These are phyloP conservation scores for Sorex maritimensis DNA, from an alignment of 2,797 vertebrate species.

Conservation along the genomic window DNA sequence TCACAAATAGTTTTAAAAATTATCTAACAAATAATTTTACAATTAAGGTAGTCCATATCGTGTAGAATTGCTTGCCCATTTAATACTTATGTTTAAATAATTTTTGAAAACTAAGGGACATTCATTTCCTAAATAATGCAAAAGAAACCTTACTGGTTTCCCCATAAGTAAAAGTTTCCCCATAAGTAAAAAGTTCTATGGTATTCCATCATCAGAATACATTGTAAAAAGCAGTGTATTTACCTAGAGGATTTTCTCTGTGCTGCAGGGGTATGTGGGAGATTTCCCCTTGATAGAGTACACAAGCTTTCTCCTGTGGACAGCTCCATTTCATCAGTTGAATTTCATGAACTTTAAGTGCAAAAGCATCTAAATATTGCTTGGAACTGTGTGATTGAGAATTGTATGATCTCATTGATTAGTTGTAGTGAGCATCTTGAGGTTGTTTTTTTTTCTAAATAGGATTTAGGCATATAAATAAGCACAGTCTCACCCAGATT, in stretches of 20 bases:
- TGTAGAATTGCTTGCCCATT: conserved; percentile 4
- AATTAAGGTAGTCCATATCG: neutral
- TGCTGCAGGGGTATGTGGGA: neutral
- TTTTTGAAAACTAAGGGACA: neutral
- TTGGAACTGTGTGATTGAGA: conserved; percentile 59
- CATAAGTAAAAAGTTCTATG: neutral
- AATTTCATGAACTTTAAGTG: neutral
- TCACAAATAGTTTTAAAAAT: too few species aligned
- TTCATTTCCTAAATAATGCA: conserved; percentile 52
- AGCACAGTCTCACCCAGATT: neutral
- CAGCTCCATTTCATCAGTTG: conserved; percentile 7
- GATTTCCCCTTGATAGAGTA: neutral
- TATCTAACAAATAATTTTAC: conserved; percentile 17
- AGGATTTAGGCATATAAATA: conserved; percentile 5
- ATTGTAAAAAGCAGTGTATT: neutral
- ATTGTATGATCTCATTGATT: conserved; percentile 46
- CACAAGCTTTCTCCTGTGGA: neutral
- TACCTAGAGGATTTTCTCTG: neutral
- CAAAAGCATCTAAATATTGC: conserved; percentile 1
- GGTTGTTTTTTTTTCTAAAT: too few species aligned
- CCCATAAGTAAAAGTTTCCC: neutral
- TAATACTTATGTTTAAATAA: conserved; percentile 8
- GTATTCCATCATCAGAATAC: conserved; percentile 23
- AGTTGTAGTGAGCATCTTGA: neutral
- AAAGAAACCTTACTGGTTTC: conserved; percentile 54